phyloP scores from a whole-genome alignment of 2,888 invertebrate species.

The Chouioia cunea region DNA sequence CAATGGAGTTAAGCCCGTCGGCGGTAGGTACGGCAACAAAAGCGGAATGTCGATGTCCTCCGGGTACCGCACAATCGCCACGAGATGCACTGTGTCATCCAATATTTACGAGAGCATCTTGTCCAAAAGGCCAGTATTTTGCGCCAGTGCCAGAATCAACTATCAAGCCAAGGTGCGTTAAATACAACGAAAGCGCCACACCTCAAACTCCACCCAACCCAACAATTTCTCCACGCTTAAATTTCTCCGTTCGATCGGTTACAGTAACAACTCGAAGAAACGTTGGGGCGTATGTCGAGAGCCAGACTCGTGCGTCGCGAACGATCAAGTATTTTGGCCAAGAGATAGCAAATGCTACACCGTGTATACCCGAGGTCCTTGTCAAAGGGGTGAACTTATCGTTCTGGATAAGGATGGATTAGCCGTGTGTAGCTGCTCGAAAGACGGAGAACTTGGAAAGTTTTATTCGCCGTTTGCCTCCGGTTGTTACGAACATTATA shows the following conservation, averaged over 20 bases:
- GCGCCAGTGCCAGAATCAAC: slow-evolving; percentile 73
- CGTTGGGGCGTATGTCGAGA: slow-evolving; percentile 82
- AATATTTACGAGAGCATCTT: slow-evolving; percentile 82
- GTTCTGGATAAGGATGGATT: slow-evolving; percentile 74
- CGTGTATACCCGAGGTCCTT: slow-evolving; percentile 80
- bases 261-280: slow-evolving; percentile 70
- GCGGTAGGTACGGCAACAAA: slow-evolving; percentile 72
- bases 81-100: slow-evolving; percentile 79
- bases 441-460: slow-evolving; percentile 69
- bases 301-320: slow-evolving; percentile 75
- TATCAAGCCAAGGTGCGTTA: slow-evolving; percentile 55
- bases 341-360: slow-evolving; percentile 82
- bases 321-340: slow-evolving; percentile 82
- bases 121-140: slow-evolving; percentile 80
- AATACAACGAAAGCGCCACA: neutral
- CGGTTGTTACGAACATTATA: slow-evolving; percentile 84
- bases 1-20: slow-evolving; percentile 84
- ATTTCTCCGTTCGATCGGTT: slow-evolving; percentile 5
- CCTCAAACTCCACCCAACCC: neutral
- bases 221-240: neutral
- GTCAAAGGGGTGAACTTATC: slow-evolving; percentile 80
- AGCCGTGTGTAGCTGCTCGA: slow-evolving; percentile 77
- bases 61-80: slow-evolving; percentile 80
- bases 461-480: slow-evolving; percentile 74
- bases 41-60: slow-evolving; percentile 87